Conservation (phyloP, 2,113 vertebrate genomes). For the Tonatia bakeri region DNA sequence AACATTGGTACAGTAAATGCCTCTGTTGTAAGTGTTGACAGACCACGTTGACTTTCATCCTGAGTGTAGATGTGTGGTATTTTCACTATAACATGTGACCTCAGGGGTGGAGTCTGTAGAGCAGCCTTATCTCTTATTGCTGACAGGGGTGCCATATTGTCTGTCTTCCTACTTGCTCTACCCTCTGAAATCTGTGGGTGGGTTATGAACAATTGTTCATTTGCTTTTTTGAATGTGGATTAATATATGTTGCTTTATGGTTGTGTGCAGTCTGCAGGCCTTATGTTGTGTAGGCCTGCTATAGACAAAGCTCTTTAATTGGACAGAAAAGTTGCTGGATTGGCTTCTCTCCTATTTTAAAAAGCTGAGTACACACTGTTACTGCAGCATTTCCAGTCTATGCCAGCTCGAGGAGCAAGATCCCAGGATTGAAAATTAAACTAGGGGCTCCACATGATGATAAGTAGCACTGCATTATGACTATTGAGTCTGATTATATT, state of each 20-base stretch:
- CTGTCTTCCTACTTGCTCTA: conserved; percentile 31
- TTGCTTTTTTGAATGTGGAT: too few relatives aligned
- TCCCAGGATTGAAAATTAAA: background rate
- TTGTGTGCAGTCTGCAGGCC: conserved; percentile 50
- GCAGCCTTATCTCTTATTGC: background rate
- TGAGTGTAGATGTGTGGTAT: background rate
- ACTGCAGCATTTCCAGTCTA: conserved; percentile 40
- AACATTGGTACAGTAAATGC: background rate
- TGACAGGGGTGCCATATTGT: conserved; percentile 19
- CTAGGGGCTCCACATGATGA: background rate
- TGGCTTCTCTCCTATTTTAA: conserved; percentile 51
- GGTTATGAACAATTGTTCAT: conserved; percentile 56
- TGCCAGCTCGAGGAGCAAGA: conserved; percentile 42
- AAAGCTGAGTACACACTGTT: conserved; percentile 57
- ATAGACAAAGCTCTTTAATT: conserved; percentile 53
- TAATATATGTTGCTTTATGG: conserved; percentile 47
- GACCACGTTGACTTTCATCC: background rate
- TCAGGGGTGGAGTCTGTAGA: background rate
- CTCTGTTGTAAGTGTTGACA: background rate
- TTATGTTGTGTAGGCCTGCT: conserved; percentile 63
- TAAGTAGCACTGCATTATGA: conserved; percentile 27
- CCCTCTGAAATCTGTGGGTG: conserved; percentile 52
- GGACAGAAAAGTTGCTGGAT: conserved; percentile 46
- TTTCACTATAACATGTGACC: background rate
- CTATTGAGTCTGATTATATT: background rate